Conservation (phyloP, 2,113 vertebrate genomes). For the Ophiodon elongatus region DNA sequence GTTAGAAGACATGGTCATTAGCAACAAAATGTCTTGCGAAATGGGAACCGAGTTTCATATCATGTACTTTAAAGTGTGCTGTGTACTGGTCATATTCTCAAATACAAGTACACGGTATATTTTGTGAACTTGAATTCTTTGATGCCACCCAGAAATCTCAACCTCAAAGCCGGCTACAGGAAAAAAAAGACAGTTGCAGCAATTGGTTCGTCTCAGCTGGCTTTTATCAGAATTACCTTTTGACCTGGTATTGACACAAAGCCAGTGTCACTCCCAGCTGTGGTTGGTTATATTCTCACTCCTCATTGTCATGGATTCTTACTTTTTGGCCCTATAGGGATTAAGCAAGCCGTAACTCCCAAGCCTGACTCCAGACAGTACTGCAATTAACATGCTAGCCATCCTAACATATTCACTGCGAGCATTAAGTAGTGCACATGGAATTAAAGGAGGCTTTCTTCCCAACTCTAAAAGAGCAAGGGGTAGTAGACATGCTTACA, state of each 20-base stretch:
- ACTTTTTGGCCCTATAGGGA: neutral
- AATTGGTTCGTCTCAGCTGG: neutral
- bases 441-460: neutral
- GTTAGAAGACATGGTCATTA: neutral
- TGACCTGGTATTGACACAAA: neutral
- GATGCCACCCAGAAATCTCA: neutral
- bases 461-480: neutral
- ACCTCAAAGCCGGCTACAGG: neutral
- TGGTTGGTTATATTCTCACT: neutral
- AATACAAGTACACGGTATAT: neutral
- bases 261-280: neutral
- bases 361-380: neutral
- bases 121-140: constrained; percentile 35
- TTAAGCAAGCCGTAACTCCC: neutral
- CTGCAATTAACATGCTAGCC: neutral
- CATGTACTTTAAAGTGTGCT: neutral
- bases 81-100: neutral
- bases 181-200: neutral
- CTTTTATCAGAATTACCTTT: neutral
- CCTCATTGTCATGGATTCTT: neutral
- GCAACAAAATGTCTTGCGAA: neutral
- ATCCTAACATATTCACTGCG: neutral
- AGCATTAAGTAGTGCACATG: neutral
- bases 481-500: neutral
- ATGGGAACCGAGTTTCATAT: neutral